These are phyloP conservation scores for Teleogryllus oceanicus DNA, from an alignment of 2,888 invertebrate species.

Conservation along the genomic window DNA sequence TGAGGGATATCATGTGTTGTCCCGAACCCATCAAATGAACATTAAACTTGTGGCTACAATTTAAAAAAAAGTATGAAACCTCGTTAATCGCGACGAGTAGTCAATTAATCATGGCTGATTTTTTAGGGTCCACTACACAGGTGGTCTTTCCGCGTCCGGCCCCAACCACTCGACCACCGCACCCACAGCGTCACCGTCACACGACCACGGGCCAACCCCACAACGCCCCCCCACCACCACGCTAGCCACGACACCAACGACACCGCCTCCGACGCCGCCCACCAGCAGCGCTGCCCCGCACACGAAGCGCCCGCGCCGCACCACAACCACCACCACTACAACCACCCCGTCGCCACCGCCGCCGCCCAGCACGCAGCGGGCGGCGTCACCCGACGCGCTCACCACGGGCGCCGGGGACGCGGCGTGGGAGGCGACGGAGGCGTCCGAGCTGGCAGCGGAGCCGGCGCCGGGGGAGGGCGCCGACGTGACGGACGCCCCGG, in stretches of 20 bases:
- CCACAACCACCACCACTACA: slow-evolving; percentile 8
- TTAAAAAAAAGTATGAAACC: too few relatives aligned
- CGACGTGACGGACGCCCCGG: background rate
- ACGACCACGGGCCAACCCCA: background rate
- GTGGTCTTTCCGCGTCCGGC: too few relatives aligned
- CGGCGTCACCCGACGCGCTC: background rate
- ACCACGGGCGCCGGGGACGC: background rate
- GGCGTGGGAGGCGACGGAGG: background rate
- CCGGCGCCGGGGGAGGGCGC: background rate
- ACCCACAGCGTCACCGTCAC: too few relatives aligned
- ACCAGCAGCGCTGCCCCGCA: background rate
- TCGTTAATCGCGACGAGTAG: too few relatives aligned
- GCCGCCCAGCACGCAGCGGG: background rate
- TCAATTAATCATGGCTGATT: too few relatives aligned
- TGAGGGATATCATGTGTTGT: too few relatives aligned
- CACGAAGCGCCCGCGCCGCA: background rate
- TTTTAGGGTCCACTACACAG: too few relatives aligned
- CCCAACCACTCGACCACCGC: too few relatives aligned
- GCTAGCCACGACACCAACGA: background rate
- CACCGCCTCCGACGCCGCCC: background rate
- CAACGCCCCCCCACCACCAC: slow-evolving; percentile 19
- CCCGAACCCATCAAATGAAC: too few relatives aligned
- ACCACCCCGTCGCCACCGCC: background rate
- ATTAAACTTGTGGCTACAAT: too few relatives aligned
- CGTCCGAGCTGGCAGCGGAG: background rate